Evolutionary conservation across 2,888 invertebrate species (phyloP), one percentile per base, ranked within the genome.

Genomic region (Junonia oenone): DNA sequence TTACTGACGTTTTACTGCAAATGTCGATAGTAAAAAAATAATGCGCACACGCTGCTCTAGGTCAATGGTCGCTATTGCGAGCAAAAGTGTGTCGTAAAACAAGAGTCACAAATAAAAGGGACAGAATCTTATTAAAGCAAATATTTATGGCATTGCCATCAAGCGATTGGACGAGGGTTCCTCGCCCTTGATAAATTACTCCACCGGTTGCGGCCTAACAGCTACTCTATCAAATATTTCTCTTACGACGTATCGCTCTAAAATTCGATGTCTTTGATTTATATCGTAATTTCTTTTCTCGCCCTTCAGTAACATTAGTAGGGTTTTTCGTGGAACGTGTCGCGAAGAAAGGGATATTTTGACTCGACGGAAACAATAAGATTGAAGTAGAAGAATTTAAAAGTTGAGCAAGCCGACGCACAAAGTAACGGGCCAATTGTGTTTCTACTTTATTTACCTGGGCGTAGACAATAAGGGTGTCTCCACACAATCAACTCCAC

Each of bases 41-140:
- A 81, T 82, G 78, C 77, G 78, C 77, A 73, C 71, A 78, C 75
- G 75, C 74, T 67, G 74, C 70, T 73, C 66, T 75, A 81, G 55
- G 56, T 58, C 60, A 56, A 51, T 56, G 75, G 80, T 81, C 75
- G 75, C 78, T 76, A 83, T 81, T 76, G 76, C 71, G 72, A 76
- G 77, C 72, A 80, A 81, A 84, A 84, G 78, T 74, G 77, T 79
- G 78, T 83, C 84, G 83, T 86, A 87, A 86, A 87, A 85, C 82
- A 83, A 81, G 54, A 75, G 70, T 73, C 72, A 72, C 78, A 78
- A 84, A 85, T 84, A 84, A 83, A 85, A 87, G 78, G 83, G 84
- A 83, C 82, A 79, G 84, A 85, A 87, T 88, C 83, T 88, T 89
- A 90, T 88, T 87, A 88, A 90, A 89, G 87, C 87, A 89, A 89